phyloP scores from a whole-genome alignment of 2,888 invertebrate species.

The Tryphoninae sp. region DNA sequence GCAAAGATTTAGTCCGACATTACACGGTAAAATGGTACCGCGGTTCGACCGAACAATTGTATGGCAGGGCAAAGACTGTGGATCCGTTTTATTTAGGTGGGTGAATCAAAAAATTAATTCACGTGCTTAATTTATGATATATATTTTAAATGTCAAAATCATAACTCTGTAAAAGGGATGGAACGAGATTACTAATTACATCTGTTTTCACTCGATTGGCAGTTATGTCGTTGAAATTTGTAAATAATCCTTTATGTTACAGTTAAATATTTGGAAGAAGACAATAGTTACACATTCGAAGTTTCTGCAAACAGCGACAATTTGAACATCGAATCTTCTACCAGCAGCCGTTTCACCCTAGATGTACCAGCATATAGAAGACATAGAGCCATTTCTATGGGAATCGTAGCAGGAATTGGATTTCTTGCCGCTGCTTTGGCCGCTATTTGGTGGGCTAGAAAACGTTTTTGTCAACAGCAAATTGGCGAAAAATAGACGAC shows the following conservation, averaged over 20 bases:
- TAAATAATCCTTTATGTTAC: slow-evolving; percentile 69
- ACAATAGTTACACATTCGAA: slow-evolving; percentile 88
- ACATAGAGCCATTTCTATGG: slow-evolving; percentile 87
- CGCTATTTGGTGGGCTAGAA: slow-evolving; percentile 84
- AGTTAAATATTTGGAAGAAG: slow-evolving; percentile 88
- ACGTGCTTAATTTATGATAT: too few relatives aligned
- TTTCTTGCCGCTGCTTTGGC: slow-evolving; percentile 86
- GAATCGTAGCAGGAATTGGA: slow-evolving; percentile 87
- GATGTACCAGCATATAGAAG: slow-evolving; percentile 88
- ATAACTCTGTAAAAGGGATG: too few relatives aligned
- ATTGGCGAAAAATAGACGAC: slow-evolving; percentile 54
- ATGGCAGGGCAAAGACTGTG: slow-evolving; percentile 86
- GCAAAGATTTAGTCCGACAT: slow-evolving; percentile 83
- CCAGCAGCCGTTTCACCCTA: slow-evolving; percentile 85
- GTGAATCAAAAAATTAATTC: slow-evolving; percentile 32
- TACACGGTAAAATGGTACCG: slow-evolving; percentile 89
- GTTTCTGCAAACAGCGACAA: slow-evolving; percentile 85
- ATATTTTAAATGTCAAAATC: too few relatives aligned
- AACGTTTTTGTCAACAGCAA: slow-evolving; percentile 78
- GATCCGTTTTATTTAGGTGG: slow-evolving; percentile 86
- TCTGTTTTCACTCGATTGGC: too few relatives aligned
- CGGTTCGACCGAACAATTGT: slow-evolving; percentile 85
- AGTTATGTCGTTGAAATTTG: too few relatives aligned
- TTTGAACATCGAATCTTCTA: slow-evolving; percentile 84
- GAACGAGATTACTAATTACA: too few relatives aligned